phyloP scores from a whole-genome alignment of 2,113 vertebrate species.

The Oncorhynchus keta region DNA sequence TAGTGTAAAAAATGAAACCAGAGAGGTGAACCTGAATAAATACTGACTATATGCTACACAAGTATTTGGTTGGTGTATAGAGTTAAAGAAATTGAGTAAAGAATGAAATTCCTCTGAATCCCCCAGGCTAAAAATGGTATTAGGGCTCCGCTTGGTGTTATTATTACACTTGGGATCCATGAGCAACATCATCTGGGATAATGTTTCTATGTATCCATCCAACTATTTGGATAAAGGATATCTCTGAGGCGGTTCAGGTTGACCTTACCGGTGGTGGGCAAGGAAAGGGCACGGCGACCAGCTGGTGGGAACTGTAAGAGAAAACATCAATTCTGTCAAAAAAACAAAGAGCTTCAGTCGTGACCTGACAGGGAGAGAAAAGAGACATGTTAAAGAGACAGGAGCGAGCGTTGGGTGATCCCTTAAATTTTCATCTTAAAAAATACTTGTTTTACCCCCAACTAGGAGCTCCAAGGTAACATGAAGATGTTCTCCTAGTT shows the following conservation, averaged over 20 bases:
- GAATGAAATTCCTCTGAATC: no score
- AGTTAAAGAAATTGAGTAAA: no score
- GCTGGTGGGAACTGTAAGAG: slow-evolving; percentile 49
- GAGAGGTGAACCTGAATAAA: no score
- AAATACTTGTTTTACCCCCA: slow-evolving; percentile 56
- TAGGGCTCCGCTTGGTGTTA: slow-evolving; percentile 15
- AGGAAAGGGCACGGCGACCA: slow-evolving; percentile 35
- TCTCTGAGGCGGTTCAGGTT: background rate
- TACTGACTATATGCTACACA: no score
- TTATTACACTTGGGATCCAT: slow-evolving; percentile 24
- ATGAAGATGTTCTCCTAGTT: background rate
- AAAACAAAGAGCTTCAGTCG: slow-evolving; percentile 42
- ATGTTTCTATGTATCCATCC: slow-evolving; percentile 25
- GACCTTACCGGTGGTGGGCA: slow-evolving; percentile 22
- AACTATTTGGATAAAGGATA: slow-evolving; percentile 25
- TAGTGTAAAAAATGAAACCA: no score
- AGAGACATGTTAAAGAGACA: slow-evolving; percentile 23
- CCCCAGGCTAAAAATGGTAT: no score
- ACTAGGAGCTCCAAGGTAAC: slow-evolving; percentile 39
- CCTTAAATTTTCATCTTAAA: slow-evolving; percentile 16
- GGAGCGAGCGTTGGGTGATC: slow-evolving; percentile 19
- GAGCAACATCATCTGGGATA: slow-evolving; percentile 17
- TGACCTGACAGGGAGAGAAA: slow-evolving; percentile 39
- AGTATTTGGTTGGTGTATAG: no score
- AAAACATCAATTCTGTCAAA: slow-evolving; percentile 40